A percentile compares a stretch with the other conserved stretches of the same genome.
Conservation (phyloP, 2,797 vertebrate genomes). For the Sebastes iracundus region DNA sequence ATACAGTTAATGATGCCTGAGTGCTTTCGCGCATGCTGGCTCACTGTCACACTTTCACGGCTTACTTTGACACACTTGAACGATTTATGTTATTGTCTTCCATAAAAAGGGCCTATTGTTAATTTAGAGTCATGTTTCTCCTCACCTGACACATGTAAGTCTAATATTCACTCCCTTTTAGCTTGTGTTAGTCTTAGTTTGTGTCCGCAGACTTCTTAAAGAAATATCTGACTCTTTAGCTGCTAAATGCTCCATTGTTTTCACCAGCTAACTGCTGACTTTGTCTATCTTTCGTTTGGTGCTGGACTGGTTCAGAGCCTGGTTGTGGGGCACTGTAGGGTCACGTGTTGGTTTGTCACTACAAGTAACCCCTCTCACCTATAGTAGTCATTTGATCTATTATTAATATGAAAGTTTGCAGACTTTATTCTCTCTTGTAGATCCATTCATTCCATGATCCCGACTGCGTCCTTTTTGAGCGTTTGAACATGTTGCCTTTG, state of each 20-base stretch:
- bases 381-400: background rate
- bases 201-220: accelerated
- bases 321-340: background rate
- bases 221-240: background rate
- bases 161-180: background rate
- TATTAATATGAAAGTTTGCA: no score
- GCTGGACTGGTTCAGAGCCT: background rate
- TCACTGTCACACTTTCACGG: background rate
- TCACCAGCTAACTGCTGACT: background rate
- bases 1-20: background rate
- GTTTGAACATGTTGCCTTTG: background rate
- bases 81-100: background rate
- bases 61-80: background rate
- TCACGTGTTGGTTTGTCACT: background rate
- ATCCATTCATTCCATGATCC: background rate
- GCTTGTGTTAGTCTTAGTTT: background rate
- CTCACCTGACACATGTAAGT: background rate
- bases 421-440: background rate
- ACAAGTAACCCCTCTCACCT: background rate
- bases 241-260: background rate
- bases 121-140: background rate
- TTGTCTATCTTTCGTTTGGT: background rate
- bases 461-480: background rate
- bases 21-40: background rate
- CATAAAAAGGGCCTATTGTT: background rate